These are phyloP conservation scores for Coenobita brevimanus DNA, from an alignment of 1,140 invertebrate genomes.

Conservation along the genomic window DNA sequence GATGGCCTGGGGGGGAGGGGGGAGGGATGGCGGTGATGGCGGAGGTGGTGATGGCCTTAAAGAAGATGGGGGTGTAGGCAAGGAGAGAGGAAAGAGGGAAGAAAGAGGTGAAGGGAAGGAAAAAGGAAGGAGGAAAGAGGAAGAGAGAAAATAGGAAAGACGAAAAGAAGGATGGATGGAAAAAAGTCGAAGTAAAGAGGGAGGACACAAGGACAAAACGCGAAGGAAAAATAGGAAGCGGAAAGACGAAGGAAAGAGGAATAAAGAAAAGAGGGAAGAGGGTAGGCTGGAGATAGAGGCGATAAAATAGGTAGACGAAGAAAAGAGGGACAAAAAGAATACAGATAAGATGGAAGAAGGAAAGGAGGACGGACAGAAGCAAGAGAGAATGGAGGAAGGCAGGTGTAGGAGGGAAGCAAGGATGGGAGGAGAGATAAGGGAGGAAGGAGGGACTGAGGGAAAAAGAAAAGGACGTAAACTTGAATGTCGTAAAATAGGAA, in stretches of 20 bases:
- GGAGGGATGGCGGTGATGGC: neutral
- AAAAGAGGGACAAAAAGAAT: neutral
- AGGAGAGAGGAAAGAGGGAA: neutral
- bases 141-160: too few relatives aligned
- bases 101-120: neutral
- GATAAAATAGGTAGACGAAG: neutral
- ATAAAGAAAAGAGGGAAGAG: neutral
- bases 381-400: constrained; percentile 1
- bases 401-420: too few relatives aligned
- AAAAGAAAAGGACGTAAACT: too few relatives aligned
- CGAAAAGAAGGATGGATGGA: neutral
- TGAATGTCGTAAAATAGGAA: too few relatives aligned
- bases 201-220: neutral
- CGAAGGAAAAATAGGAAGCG: neutral
- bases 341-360: neutral
- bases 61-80: neutral
- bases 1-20: neutral
- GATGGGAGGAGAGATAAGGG: too few relatives aligned
- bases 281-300: neutral
- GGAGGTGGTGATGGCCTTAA: neutral
- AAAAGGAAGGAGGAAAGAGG: constrained; percentile 1
- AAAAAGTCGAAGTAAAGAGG: neutral
- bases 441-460: too few relatives aligned
- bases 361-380: neutral
- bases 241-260: neutral